A percentile compares a stretch with the other conserved stretches of the same genome.
phyloP scores from a whole-genome alignment of 2,797 vertebrate genomes.

The Rhynchotus rufescens region DNA sequence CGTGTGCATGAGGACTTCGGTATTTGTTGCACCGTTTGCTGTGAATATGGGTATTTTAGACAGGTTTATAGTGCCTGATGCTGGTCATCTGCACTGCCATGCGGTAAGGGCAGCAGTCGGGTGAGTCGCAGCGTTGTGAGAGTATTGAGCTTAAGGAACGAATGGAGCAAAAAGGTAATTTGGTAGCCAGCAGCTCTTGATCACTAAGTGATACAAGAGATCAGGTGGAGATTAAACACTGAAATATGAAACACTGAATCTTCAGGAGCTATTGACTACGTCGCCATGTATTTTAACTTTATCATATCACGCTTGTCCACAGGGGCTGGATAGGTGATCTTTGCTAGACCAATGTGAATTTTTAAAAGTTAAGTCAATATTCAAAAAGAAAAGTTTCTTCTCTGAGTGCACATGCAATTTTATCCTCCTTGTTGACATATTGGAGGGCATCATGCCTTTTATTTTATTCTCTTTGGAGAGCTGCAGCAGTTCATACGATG shows the following conservation, averaged over 20 bases:
- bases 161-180: neutral
- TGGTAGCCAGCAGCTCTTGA: neutral
- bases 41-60: neutral
- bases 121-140: neutral
- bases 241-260: neutral
- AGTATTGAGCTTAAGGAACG: neutral
- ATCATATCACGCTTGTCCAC: neutral
- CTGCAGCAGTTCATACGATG: neutral
- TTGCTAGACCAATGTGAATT: neutral
- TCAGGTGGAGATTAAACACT: neutral
- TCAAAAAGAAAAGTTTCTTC: neutral
- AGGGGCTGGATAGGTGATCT: neutral
- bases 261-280: neutral
- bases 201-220: neutral
- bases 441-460: neutral
- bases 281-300: neutral
- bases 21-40: neutral
- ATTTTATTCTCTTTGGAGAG: neutral
- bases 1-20: neutral
- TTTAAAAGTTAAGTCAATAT: neutral
- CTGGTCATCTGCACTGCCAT: neutral
- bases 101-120: rapidly evolving
- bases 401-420: rapidly evolving
- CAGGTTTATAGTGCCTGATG: rapidly evolving
- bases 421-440: neutral